Percentiles rank a stretch among this genome's conserved stretches.
phyloP scores from a whole-genome alignment of 2,113 vertebrate genomes.

The Aphyosemion australe region DNA sequence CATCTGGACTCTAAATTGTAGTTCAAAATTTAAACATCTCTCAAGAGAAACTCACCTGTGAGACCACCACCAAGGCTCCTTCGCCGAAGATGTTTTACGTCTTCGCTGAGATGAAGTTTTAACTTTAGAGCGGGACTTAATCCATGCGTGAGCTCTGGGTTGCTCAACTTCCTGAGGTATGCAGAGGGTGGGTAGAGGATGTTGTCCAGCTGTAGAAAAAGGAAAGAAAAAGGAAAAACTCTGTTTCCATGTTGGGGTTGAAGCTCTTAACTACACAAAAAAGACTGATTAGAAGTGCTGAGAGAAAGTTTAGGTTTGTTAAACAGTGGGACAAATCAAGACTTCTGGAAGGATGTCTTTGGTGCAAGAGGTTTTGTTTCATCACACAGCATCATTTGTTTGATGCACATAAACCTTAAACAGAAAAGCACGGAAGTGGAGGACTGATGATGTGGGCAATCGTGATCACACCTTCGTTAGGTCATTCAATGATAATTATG shows the following conservation, averaged over 20 bases:
- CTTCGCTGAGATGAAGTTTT: constrained; percentile 87
- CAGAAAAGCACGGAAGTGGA: neutral
- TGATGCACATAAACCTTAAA: neutral
- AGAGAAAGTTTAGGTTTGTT: no score
- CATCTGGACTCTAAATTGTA: no score
- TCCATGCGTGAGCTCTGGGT: constrained; percentile 83
- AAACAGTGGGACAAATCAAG: neutral
- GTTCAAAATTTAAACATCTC: no score
- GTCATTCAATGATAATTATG: neutral
- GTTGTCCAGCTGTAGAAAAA: constrained; percentile 84
- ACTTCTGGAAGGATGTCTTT: no score
- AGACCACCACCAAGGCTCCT: constrained; percentile 93
- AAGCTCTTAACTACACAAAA: no score
- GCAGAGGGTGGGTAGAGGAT: constrained; percentile 85
- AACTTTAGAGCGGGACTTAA: constrained; percentile 82
- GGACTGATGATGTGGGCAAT: neutral
- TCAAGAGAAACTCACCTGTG: constrained; percentile 49
- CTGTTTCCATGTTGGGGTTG: no score
- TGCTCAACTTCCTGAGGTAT: constrained; percentile 88
- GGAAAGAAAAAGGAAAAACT: neutral
- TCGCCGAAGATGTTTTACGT: constrained; percentile 86
- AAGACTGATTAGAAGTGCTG: no score
- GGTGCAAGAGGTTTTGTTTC: neutral
- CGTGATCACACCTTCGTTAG: neutral
- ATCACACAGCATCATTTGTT: neutral